phyloP scores from a whole-genome alignment of 2,113 vertebrate genomes.

The Asarcornis scutulata region DNA sequence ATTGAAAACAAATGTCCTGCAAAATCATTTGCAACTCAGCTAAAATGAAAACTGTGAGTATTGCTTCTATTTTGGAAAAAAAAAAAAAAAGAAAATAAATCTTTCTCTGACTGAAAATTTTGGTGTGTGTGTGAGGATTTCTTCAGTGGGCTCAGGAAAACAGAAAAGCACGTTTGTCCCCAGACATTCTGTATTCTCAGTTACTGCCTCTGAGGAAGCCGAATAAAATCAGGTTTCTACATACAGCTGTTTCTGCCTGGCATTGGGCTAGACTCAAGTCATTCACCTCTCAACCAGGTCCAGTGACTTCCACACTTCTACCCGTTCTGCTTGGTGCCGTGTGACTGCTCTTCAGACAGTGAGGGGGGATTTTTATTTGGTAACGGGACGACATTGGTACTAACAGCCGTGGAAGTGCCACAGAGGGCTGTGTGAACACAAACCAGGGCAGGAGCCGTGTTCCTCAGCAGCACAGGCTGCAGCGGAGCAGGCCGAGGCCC shows the following conservation, averaged over 20 bases:
- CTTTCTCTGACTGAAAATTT: background rate
- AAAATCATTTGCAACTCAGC: conserved; percentile 56
- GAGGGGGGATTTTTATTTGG: background rate
- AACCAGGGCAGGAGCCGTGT: no score
- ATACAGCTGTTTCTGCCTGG: background rate
- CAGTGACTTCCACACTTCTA: background rate
- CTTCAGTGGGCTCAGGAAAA: background rate
- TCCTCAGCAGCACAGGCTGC: background rate
- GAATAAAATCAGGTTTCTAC: background rate
- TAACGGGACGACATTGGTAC: fast-evolving
- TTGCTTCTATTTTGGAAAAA: background rate
- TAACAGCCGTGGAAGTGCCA: fast-evolving
- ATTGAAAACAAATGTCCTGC: conserved; percentile 9
- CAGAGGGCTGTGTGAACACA: background rate
- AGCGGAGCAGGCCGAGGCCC: background rate
- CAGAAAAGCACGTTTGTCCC: background rate
- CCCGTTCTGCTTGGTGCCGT: background rate
- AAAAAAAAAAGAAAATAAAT: background rate
- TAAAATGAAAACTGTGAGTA: conserved; percentile 7
- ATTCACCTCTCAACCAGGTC: background rate
- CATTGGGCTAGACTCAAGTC: background rate
- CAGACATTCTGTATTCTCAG: background rate
- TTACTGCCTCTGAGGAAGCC: background rate
- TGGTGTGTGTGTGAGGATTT: background rate
- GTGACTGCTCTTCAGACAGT: background rate